Base-by-base conservation (phyloP, 2,888 invertebrate genomes). In the Rhamnusium bicolor region DNA sequence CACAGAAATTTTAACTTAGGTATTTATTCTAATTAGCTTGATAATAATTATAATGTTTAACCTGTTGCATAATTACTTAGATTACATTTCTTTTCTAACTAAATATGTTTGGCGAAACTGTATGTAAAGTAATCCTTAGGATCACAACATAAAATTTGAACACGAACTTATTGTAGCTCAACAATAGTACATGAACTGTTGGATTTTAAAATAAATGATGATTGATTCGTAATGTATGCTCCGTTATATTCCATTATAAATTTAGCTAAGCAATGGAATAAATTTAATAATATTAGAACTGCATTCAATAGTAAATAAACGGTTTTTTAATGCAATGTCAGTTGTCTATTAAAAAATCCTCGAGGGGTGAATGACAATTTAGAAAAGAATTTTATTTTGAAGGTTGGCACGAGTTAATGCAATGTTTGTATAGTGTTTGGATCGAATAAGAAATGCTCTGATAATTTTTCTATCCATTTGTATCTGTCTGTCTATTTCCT, bases 401-500 rank as follows among this genome's bases (percentile, higher is more conserved):
- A 79, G 70, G 66, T 73, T 75, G 74, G 72, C 71, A 74, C 74
- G 72, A 76, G 77, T 70, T 78, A 76, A 81, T 83, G 82, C 81
- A 84, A 84, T 83, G 84, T 79, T 79, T 79, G 78, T 76, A 78
- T 75, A 77, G 77, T 78, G 77, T 81, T 87, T 84, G 85, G 86
- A 87, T 87, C 87, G 88, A 87, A 88, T 87, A 87, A 88, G 88
- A 87, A 88, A 88, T 90, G 90, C 90, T 91, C 87, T 90, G 90
- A 91, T 92, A 91, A 92, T 92, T 92, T 92, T 92, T 92, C 91
- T 90, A 88, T 90, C 89, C 92, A 92, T 92, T 92, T 91, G 92
- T 92, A 92, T 88, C 91, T 91, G 92, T 92, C 92, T 89, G 90
- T 90, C 91, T 90, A 90, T 91, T 91, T 90, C 91, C 90, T 91